These are phyloP conservation scores for Hemicrepidius hirtus DNA, from an alignment of 2,888 invertebrate species.

Conservation along the genomic window DNA sequence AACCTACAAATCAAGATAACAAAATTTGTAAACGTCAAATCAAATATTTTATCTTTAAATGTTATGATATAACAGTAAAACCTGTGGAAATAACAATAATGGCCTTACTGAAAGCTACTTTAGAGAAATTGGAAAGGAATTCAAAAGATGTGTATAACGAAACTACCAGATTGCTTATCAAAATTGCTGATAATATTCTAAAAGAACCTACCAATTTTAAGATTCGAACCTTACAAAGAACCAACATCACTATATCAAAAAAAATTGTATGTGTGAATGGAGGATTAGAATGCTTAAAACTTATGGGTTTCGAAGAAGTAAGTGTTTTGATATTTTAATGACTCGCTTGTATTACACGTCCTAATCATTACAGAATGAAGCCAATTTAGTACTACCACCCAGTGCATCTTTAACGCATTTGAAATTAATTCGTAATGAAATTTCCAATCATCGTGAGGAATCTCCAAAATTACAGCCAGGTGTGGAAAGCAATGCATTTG, in stretches of 20 bases:
- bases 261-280: constrained; percentile 63
- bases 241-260: constrained; percentile 60
- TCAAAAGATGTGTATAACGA: constrained; percentile 33
- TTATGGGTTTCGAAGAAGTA: constrained; percentile 68
- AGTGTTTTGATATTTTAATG: background rate
- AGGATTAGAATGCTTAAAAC: constrained; percentile 62
- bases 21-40: too few species aligned
- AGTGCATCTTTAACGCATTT: constrained; percentile 23
- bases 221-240: constrained; percentile 63
- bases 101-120: constrained; percentile 1
- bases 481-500: constrained; percentile 7
- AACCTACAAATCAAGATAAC: too few species aligned
- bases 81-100: background rate
- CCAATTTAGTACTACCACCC: constrained; percentile 21
- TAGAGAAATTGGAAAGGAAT: constrained; percentile 35
- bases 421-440: constrained; percentile 13
- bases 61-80: too few species aligned
- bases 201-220: constrained; percentile 63
- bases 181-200: constrained; percentile 66
- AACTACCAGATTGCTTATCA: constrained; percentile 49
- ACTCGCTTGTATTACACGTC: background rate
- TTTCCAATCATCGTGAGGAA: background rate
- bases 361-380: constrained; percentile 27
- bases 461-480: background rate
- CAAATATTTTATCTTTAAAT: too few species aligned